Conservation (phyloP, 2,113 vertebrate genomes). For the Rhinolophus ferrumequinum region DNA sequence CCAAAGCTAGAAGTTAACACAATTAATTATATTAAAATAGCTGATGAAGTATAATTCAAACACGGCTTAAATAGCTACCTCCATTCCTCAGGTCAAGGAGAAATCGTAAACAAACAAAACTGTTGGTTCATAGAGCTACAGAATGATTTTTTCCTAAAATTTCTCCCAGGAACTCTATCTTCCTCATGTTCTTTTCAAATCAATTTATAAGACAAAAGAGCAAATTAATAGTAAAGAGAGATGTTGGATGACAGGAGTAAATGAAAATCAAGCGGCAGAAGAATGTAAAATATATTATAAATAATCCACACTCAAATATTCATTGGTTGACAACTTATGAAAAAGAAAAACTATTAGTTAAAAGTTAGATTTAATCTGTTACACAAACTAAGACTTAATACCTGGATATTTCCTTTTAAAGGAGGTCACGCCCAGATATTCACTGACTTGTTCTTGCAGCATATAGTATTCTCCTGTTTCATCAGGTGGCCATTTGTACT, state of each 20-base stretch:
- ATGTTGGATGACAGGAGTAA: accelerated
- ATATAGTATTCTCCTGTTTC: conserved; percentile 98
- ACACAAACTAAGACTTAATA: conserved; percentile 80
- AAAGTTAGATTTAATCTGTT: neutral
- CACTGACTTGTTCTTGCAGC: conserved; percentile 99
- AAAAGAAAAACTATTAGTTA: neutral
- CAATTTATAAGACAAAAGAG: neutral
- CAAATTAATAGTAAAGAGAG: neutral
- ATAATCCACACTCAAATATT: neutral
- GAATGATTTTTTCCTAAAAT: neutral
- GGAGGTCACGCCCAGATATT: conserved; percentile 98
- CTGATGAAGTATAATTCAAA: accelerated
- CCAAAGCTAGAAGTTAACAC: neutral
- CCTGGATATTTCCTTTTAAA: conserved; percentile 99
- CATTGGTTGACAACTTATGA: neutral
- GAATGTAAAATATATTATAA: neutral
- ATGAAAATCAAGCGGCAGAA: neutral
- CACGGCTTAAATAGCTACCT: accelerated
- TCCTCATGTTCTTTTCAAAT: neutral
- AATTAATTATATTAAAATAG: no score
- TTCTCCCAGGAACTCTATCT: neutral
- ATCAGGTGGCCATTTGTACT: conserved; percentile 98
- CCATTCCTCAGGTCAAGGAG: neutral
- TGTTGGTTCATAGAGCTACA: neutral
- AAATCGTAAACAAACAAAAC: neutral